Percentiles rank a stretch among this genome's conserved stretches.
Evolutionary conservation across 2,888 invertebrate genomes (phyloP).

Genomic region (Lottia scabra): DNA sequence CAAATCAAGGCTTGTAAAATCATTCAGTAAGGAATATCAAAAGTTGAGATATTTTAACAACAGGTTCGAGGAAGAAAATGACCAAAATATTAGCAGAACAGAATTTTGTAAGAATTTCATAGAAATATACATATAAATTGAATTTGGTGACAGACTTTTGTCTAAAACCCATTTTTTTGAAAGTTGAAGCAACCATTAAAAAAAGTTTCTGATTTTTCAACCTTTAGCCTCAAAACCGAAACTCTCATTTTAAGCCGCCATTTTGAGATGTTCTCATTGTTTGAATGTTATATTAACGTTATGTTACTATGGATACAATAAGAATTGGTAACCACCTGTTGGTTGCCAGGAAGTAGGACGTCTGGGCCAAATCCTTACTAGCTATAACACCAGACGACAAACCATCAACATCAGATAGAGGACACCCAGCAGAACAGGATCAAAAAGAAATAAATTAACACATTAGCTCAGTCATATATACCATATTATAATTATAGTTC

Average conservation of each 20-base stretch:
- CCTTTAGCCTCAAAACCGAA: too few relatives aligned
- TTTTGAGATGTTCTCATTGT: not conserved
- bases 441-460: conserved; percentile 21
- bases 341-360: conserved; percentile 98
- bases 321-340: conserved; percentile 78
- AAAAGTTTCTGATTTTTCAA: not conserved
- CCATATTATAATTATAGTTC: not conserved
- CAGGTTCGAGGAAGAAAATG: too few relatives aligned
- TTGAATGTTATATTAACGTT: not conserved
- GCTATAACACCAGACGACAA: conserved; percentile 73
- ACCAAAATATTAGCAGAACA: too few relatives aligned
- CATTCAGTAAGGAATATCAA: too few relatives aligned
- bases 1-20: too few relatives aligned
- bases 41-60: too few relatives aligned
- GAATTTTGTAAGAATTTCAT: too few relatives aligned
- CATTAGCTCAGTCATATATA: conserved; percentile 24
- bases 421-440: conserved; percentile 20
- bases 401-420: conserved; percentile 17
- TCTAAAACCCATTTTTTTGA: not conserved
- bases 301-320: conserved; percentile 5
- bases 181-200: not conserved
- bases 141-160: too few relatives aligned
- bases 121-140: too few relatives aligned
- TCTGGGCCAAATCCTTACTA: conserved; percentile 95
- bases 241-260: too few relatives aligned